Conservation (phyloP, 2,113 vertebrate genomes). For the Ondatra zibethicus region DNA sequence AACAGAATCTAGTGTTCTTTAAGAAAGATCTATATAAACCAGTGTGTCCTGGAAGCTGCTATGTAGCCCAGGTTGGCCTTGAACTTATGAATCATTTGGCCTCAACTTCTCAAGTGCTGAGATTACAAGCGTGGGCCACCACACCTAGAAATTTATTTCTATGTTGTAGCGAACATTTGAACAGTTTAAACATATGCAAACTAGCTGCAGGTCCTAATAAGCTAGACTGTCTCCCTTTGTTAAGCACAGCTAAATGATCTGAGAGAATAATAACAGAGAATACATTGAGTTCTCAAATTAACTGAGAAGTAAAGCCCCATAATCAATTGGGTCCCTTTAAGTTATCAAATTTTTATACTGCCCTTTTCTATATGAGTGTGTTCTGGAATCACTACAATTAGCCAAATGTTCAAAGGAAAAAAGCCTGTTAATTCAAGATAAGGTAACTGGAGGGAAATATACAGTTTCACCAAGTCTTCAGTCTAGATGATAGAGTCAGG, state of each 20-base stretch:
- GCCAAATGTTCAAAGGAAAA: conserved; percentile 39
- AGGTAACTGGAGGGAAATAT: neutral
- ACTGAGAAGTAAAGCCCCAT: conserved; percentile 27
- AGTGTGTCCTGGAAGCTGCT: neutral
- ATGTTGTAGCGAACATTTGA: conserved; percentile 41
- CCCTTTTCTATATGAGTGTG: neutral
- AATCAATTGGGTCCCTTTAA: neutral
- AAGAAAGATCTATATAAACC: neutral
- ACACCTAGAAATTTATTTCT: neutral
- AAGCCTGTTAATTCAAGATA: conserved; percentile 27
- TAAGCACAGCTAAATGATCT: conserved; percentile 34
- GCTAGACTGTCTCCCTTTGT: neutral
- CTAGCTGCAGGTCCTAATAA: neutral
- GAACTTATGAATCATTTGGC: neutral
- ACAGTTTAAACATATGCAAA: conserved; percentile 29
- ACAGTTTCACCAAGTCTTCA: neutral
- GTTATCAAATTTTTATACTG: conserved; percentile 35
- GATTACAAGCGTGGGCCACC: neutral
- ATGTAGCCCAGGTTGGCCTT: neutral
- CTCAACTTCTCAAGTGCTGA: neutral
- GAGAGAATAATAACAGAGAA: neutral
- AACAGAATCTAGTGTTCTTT: neutral
- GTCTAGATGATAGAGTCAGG: neutral
- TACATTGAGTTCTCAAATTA: conserved; percentile 39
- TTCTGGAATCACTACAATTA: conserved; percentile 19